Evolutionary conservation across 2,888 invertebrate genomes (phyloP), one percentile per base, ranked within the genome.

Genomic region (Alcis repandata): DNA sequence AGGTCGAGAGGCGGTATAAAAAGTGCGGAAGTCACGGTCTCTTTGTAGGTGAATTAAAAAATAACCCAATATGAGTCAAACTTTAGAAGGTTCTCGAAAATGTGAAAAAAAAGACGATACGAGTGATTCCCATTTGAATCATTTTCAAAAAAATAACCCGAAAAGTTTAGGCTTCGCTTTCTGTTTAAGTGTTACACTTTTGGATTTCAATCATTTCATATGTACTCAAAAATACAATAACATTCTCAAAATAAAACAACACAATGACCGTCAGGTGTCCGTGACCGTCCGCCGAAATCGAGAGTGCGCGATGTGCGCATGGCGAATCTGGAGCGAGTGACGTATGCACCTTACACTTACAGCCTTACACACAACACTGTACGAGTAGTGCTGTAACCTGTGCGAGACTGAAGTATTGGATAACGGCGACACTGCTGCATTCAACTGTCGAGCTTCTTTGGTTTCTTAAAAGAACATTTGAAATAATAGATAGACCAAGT

Each of bases 201-300:
- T 52, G 19, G 38, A 41, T 41, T 41, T 19, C 17, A 41, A 20
- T 20, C 4, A 3, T 10, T 3, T 11, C 11, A 11, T 43, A 52
- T 59, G 11, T 11, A 52, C 19, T 20, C 15, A 49, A 54, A 63
- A 51, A 63, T 36, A 20, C 15, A 20, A 43, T 41, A 15, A 41
- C 17, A 11, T 33, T n/a, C 40, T 48, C 7, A 32, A 48, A 51
- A 45, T 38, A 57, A 45, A 43, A 46, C 17, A 56, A 61, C 19
- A 58, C 19, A 79, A 78, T 72, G 69, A 68, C 62, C 75, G 71
- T 76, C 84, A 83, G 79, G 83, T 85, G 89, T 79, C 88, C 89
- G 79, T 89, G 89, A 89, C 89, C 87, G 86, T 85, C 71, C 73
- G 81, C 84, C 84, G 88, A 90, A 89, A 89, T 75, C 81, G 87